phyloP scores from a whole-genome alignment of 2,797 vertebrate genomes.

The Sebastes itinus region DNA sequence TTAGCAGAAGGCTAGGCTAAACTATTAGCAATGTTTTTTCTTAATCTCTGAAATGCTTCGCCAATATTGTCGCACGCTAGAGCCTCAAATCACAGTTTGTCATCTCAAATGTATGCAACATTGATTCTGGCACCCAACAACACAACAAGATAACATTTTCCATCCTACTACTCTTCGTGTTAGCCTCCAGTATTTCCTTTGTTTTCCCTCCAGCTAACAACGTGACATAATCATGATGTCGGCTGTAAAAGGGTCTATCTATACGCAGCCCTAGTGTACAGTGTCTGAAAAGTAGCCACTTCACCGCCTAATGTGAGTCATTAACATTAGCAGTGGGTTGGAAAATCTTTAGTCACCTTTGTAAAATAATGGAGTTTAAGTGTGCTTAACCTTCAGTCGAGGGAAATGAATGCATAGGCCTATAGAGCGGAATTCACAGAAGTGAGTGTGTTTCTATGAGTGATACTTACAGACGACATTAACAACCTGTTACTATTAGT shows the following conservation, averaged over 20 bases:
- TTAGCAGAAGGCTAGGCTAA: no score
- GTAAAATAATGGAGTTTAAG: constrained; percentile 10
- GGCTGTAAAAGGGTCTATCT: not conserved
- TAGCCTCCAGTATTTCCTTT: not conserved
- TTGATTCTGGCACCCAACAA: not conserved
- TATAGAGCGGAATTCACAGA: not conserved
- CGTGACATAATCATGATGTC: not conserved
- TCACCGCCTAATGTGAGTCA: constrained; percentile 22
- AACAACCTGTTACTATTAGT: constrained; percentile 5
- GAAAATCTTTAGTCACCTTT: constrained; percentile 22
- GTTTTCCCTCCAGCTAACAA: not conserved
- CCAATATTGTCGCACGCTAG: no score
- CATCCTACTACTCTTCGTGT: not conserved
- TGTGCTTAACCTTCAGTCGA: constrained; percentile 3
- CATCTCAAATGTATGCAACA: not conserved
- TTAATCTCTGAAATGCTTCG: no score
- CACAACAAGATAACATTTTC: not conserved
- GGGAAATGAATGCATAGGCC: not conserved
- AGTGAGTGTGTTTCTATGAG: not conserved
- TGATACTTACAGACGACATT: not conserved
- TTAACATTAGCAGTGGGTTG: constrained; percentile 22
- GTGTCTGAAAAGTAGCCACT: constrained; percentile 23
- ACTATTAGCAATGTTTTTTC: no score
- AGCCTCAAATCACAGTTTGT: not conserved
- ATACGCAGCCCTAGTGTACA: not conserved